These are phyloP conservation scores for Tipula unca DNA, from an alignment of 2,888 invertebrate species.

Conservation along the genomic window DNA sequence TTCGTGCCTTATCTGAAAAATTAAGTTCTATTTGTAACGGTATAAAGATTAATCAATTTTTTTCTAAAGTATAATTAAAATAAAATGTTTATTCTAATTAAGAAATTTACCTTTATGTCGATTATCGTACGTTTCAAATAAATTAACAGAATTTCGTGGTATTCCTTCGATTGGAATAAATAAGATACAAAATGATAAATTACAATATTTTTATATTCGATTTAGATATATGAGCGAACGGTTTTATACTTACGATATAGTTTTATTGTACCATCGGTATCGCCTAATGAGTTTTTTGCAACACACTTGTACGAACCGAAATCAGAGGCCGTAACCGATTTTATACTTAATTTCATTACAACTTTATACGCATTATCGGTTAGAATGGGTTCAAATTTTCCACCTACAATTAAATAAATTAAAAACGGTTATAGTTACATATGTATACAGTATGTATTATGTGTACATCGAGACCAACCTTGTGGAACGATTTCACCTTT, in stretches of 20 bases:
- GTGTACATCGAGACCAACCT: constrained; percentile 45
- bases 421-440: neutral
- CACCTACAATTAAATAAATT: constrained; percentile 42
- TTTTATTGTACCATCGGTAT: constrained; percentile 76
- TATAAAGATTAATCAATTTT: neutral
- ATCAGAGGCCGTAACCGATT: constrained; percentile 55
- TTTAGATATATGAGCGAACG: neutral
- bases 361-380: constrained; percentile 68
- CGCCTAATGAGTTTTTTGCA: constrained; percentile 73
- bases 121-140: constrained; percentile 38
- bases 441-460: neutral
- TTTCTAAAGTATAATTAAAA: constrained; percentile 23
- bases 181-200: constrained; percentile 22
- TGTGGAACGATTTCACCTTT: constrained; percentile 66
- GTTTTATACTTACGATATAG: constrained; percentile 61
- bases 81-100: constrained; percentile 24
- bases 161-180: constrained; percentile 32
- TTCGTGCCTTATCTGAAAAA: constrained; percentile 18
- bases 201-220: neutral
- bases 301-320: constrained; percentile 75
- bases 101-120: constrained; percentile 36
- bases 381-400: constrained; percentile 62
- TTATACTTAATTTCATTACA: constrained; percentile 64
- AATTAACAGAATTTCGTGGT: constrained; percentile 41
- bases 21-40: constrained; percentile 9